Conservation (phyloP, 2,113 vertebrate genomes). For the Nerophis lumbriciformis region DNA sequence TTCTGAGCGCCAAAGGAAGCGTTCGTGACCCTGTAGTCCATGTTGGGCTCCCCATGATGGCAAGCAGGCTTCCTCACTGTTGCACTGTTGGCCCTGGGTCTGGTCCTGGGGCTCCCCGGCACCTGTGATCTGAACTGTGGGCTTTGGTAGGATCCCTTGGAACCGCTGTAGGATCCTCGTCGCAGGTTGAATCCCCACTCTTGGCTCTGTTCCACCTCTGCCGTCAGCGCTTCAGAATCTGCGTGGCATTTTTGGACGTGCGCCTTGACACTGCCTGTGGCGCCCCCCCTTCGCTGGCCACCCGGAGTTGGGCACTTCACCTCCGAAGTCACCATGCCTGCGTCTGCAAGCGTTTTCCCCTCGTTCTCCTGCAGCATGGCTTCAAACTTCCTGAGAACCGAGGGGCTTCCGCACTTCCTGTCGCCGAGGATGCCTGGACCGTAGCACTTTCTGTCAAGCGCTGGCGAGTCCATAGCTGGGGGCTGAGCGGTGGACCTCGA, state of each 20-base stretch:
- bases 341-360: constrained; percentile 67
- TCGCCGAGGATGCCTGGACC: constrained; percentile 43
- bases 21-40: constrained; percentile 79
- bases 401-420: constrained; percentile 62
- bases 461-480: constrained; percentile 54
- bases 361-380: constrained; percentile 69
- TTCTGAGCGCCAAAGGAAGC: constrained; percentile 56
- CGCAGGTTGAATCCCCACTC: constrained; percentile 47
- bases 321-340: constrained; percentile 55
- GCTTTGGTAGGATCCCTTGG: constrained; percentile 40
- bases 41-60: constrained; percentile 76
- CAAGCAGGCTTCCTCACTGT: constrained; percentile 71
- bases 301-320: constrained; percentile 50
- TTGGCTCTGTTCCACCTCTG: constrained; percentile 48
- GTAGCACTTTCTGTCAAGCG: constrained; percentile 59
- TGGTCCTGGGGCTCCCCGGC: constrained; percentile 50
- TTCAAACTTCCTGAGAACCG: constrained; percentile 67
- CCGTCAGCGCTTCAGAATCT: constrained; percentile 65
- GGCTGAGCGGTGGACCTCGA: constrained; percentile 76
- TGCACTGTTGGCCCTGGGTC: constrained; percentile 51
- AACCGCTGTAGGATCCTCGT: constrained; percentile 39
- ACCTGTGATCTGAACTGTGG: constrained; percentile 50
- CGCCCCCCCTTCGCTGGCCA: constrained; percentile 70
- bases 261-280: constrained; percentile 47
- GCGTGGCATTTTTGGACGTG: constrained; percentile 71